phyloP scores from a whole-genome alignment of 2,113 vertebrate species.

The Pandion haliaetus region DNA sequence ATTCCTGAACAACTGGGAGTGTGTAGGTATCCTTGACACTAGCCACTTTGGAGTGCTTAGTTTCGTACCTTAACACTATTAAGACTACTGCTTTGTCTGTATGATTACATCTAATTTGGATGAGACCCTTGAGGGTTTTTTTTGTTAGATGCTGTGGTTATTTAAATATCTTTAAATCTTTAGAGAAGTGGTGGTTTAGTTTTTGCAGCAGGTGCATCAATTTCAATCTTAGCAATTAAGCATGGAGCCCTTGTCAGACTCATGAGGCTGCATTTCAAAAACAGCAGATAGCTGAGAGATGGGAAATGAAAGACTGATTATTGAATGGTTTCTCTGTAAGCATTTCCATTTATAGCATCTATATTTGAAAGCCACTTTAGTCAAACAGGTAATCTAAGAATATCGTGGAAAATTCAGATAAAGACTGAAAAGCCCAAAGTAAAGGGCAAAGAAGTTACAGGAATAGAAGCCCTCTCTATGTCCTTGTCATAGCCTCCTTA shows the following conservation, averaged over 20 bases:
- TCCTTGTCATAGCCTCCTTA: neutral
- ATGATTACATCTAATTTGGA: neutral
- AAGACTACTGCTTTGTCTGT: neutral
- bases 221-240: neutral
- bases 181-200: neutral
- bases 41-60: neutral
- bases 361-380: slow-evolving; percentile 17
- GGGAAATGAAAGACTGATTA: slow-evolving; percentile 26
- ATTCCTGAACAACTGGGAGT: neutral
- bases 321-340: neutral
- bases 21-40: neutral
- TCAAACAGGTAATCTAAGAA: slow-evolving; percentile 48
- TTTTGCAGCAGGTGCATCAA: slow-evolving; percentile 2
- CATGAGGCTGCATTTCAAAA: slow-evolving; percentile 4
- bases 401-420: neutral
- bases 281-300: neutral
- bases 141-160: neutral
- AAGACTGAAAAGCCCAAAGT: neutral
- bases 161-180: neutral
- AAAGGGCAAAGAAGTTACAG: neutral
- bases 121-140: neutral
- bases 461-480: slow-evolving; percentile 11
- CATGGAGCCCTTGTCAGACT: neutral
- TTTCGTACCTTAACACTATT: neutral
- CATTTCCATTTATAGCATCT: neutral